These are phyloP conservation scores for Epinephelus malabaricus DNA, from an alignment of 2,797 vertebrate species.

Conservation along the genomic window DNA sequence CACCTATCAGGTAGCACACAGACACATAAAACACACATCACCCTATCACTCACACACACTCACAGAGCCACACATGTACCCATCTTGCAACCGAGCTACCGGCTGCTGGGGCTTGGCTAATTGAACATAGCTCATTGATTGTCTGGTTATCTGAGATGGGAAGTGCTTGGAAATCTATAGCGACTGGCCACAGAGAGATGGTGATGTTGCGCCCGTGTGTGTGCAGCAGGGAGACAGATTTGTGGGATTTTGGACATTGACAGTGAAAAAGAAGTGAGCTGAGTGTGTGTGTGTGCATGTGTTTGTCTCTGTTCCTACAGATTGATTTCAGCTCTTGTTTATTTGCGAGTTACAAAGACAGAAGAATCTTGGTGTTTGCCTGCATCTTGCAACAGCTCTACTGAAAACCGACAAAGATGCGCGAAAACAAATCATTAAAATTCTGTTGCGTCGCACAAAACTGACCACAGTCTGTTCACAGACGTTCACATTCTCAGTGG, in stretches of 20 bases:
- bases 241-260: slow-evolving; percentile 40
- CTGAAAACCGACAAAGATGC: slow-evolving; percentile 3
- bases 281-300: background rate
- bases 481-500: background rate
- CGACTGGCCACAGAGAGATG: slow-evolving; percentile 55
- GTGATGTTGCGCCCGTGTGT: slow-evolving; percentile 30
- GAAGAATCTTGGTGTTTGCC: background rate
- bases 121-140: slow-evolving; percentile 80
- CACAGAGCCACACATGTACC: slow-evolving; percentile 15
- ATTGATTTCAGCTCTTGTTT: slow-evolving; percentile 26
- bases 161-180: slow-evolving; percentile 76
- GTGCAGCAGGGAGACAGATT: slow-evolving; percentile 14
- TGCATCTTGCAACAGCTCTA: background rate
- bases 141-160: slow-evolving; percentile 76
- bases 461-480: slow-evolving; percentile 2
- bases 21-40: slow-evolving; percentile 40
- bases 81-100: slow-evolving; percentile 40
- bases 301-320: background rate
- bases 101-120: slow-evolving; percentile 65
- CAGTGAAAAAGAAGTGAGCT: slow-evolving; percentile 14
- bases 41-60: slow-evolving; percentile 4
- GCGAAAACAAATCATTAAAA: slow-evolving; percentile 13
- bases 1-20: slow-evolving; percentile 63
- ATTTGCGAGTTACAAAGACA: slow-evolving; percentile 11
- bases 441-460: background rate